These are phyloP conservation scores for Drosophila nannoptera DNA, from an alignment of 1,140 invertebrate species.

Conservation along the genomic window DNA sequence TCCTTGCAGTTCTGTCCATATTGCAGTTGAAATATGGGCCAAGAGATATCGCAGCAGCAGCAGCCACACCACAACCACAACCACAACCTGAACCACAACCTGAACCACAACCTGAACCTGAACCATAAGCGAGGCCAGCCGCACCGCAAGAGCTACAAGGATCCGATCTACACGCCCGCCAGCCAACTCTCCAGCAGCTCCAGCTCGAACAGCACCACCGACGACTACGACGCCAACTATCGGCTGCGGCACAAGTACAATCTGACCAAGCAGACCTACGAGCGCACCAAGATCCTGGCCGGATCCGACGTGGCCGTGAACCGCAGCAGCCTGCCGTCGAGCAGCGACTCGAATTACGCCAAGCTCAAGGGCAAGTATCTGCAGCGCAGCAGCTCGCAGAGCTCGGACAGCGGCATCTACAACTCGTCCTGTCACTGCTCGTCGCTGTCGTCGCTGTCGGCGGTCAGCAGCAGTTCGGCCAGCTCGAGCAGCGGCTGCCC, in stretches of 20 bases:
- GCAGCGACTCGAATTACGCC: conserved; percentile 64
- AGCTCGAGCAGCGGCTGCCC: conserved; percentile 63
- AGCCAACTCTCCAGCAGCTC: conserved; percentile 55
- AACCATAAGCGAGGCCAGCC: conserved; percentile 41
- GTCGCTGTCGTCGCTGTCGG: conserved; percentile 66
- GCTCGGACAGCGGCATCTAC: conserved; percentile 74
- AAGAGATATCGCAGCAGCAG: conserved; percentile 78
- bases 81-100: conserved; percentile 47
- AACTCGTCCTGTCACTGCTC: conserved; percentile 77
- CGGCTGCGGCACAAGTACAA: conserved; percentile 70
- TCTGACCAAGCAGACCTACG: conserved; percentile 68
- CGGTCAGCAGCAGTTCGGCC: conserved; percentile 61
- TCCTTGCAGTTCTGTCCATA: conserved; percentile 66
- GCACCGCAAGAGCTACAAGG: conserved; percentile 43
- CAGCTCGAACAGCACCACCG: conserved; percentile 39
- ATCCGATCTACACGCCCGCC: conserved; percentile 57
- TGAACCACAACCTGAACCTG: conserved; percentile 35
- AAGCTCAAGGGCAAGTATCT: conserved; percentile 55
- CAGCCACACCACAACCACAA: conserved; percentile 65
- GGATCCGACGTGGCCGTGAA: conserved; percentile 1
- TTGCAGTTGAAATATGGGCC: conserved; percentile 78
- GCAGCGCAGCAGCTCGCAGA: conserved; percentile 61
- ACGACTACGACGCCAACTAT: conserved; percentile 61
- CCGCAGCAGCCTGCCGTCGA: conserved; percentile 32
- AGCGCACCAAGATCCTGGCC: conserved; percentile 54